A percentile compares a stretch with the other conserved stretches of the same genome.
phyloP scores from a whole-genome alignment of 2,888 invertebrate genomes.

The Empis livida region DNA sequence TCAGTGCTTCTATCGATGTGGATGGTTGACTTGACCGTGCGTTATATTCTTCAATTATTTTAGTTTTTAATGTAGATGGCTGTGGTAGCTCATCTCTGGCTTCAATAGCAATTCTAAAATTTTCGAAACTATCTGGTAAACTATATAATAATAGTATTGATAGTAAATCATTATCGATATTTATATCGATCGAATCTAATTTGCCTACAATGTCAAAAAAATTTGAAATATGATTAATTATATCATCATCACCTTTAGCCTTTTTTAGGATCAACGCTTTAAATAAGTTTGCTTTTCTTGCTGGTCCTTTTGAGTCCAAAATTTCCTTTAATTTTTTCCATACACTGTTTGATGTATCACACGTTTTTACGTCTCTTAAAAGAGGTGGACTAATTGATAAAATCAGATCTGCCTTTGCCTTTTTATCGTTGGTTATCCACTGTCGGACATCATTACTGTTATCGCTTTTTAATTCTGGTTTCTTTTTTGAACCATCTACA shows the following conservation, averaged over 20 bases:
- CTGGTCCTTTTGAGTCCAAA: constrained; percentile 7
- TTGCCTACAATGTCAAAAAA: constrained; percentile 9
- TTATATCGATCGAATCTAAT: constrained; percentile 5
- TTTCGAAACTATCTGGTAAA: constrained; percentile 1
- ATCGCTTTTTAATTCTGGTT: too few relatives aligned
- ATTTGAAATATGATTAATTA: constrained; percentile 2
- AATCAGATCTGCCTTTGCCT: constrained; percentile 10
- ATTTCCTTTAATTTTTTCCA: constrained; percentile 6
- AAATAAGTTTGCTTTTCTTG: constrained; percentile 9
- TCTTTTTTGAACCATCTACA: too few relatives aligned
- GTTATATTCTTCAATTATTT: constrained; percentile 2
- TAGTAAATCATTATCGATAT: constrained; percentile 5
- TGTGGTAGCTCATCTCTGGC: constrained; percentile 3
- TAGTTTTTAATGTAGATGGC: neutral
- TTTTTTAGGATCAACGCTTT: constrained; percentile 8
- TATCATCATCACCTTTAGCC: constrained; percentile 6
- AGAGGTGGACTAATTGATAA: constrained; percentile 9
- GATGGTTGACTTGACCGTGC: too few relatives aligned
- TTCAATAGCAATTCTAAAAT: constrained; percentile 7
- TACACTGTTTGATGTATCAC: constrained; percentile 6
- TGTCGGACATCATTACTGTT: too few relatives aligned
- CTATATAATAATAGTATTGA: constrained; percentile 9
- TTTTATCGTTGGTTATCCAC: too few relatives aligned
- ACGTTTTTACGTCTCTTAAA: constrained; percentile 9
- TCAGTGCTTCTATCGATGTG: too few relatives aligned